Evolutionary conservation across 2,113 vertebrate species (phyloP).

Genomic region (Accipiter virgatus): DNA sequence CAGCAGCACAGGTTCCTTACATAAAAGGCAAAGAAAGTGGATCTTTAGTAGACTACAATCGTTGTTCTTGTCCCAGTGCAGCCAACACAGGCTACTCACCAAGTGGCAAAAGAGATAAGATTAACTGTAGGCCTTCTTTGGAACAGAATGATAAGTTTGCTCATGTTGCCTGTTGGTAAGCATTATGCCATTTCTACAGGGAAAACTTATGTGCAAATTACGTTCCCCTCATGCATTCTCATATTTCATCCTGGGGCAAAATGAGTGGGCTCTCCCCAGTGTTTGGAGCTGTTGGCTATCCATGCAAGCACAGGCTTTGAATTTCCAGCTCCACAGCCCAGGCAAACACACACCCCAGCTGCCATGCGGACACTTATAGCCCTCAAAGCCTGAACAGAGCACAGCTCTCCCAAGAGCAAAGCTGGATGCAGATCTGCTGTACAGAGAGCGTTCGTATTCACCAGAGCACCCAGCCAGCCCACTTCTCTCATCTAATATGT

Average conservation of each 20-base stretch:
- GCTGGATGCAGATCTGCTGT: not conserved
- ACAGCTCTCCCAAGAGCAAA: not conserved
- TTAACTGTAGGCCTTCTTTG: not conserved
- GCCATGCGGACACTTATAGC: not conserved
- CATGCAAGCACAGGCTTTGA: not conserved
- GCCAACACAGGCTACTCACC: not conserved
- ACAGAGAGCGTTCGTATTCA: not conserved
- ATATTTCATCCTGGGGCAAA: not conserved
- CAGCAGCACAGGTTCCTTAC: slow-evolving; percentile 37
- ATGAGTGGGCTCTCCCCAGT: accelerated
- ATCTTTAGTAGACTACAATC: not conserved
- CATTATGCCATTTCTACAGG: not conserved
- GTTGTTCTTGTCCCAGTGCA: not conserved
- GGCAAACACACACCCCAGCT: not conserved
- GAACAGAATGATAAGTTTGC: not conserved
- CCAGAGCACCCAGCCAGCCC: not conserved
- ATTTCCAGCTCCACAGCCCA: not conserved
- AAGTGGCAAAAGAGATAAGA: not conserved
- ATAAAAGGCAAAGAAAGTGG: slow-evolving; percentile 60
- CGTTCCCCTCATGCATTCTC: not conserved
- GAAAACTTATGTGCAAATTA: not conserved
- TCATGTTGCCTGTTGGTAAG: not conserved
- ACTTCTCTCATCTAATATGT: not conserved
- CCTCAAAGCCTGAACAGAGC: not conserved
- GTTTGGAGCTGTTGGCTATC: not conserved